phyloP scores from a whole-genome alignment of 2,113 vertebrate species.

The Hydrolagus affinis region DNA sequence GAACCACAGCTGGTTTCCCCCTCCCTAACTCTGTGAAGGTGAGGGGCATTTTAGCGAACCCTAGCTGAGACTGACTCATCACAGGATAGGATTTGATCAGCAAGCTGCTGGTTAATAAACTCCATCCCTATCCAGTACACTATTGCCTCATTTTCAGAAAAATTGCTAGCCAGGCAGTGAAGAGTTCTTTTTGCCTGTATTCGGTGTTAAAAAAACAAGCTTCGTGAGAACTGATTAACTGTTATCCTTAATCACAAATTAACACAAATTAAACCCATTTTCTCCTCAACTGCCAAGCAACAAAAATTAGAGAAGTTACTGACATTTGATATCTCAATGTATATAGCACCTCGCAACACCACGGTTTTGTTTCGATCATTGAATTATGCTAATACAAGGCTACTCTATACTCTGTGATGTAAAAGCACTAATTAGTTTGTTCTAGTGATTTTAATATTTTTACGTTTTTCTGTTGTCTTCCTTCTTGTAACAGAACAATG shows the following conservation, averaged over 20 bases:
- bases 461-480: neutral
- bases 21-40: too few relatives aligned
- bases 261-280: neutral
- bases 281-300: neutral
- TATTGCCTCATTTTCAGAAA: neutral
- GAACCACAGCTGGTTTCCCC: too few relatives aligned
- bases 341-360: too few relatives aligned
- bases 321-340: too few relatives aligned
- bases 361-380: neutral
- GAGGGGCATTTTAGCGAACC: too few relatives aligned
- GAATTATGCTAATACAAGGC: neutral
- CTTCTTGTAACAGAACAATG: slow-evolving; percentile 72
- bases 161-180: neutral
- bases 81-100: too few relatives aligned
- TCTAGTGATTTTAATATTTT: neutral
- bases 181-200: too few relatives aligned
- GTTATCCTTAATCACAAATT: neutral
- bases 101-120: too few relatives aligned
- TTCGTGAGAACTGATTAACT: neutral
- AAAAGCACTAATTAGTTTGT: neutral
- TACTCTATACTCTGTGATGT: neutral
- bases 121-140: too few relatives aligned
- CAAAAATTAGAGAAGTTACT: neutral
- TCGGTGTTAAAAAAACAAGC: too few relatives aligned
- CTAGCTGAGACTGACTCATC: too few relatives aligned